Conservation (phyloP, 2,797 vertebrate species). For the Streptopelia turtur region DNA sequence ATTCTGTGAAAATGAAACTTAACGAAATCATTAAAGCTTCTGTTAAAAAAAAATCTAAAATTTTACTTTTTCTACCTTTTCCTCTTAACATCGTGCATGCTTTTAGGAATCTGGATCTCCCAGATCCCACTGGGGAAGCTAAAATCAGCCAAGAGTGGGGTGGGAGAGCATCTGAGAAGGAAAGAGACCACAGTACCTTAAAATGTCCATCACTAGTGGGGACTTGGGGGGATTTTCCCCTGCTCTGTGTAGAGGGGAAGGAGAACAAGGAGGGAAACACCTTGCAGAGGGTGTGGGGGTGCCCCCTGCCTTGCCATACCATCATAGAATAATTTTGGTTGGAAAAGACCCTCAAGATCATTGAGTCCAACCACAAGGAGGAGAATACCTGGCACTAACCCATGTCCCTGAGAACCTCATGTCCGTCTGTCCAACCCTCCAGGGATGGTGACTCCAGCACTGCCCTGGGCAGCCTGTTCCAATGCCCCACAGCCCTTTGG, state of each 20-base stretch:
- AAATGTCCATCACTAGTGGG: rapidly evolving
- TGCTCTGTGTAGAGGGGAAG: neutral
- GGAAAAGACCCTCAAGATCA: no score
- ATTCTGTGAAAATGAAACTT: neutral
- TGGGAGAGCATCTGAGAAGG: neutral
- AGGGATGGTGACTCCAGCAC: no score
- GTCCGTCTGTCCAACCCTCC: no score
- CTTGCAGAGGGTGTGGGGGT: neutral
- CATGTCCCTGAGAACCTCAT: no score
- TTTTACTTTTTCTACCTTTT: neutral
- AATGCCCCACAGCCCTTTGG: no score
- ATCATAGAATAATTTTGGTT: no score
- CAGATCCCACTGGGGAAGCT: neutral
- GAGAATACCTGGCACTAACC: no score
- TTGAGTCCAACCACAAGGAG: no score
- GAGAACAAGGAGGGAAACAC: neutral
- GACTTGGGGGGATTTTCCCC: no score
- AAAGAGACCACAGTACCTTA: neutral
- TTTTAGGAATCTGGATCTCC: neutral
- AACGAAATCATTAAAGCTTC: neutral
- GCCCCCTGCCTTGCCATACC: no score
- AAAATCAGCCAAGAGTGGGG: neutral
- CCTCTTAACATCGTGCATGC: neutral
- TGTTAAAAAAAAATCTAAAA: neutral
- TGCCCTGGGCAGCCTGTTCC: no score